Evolutionary conservation across 2,888 invertebrate genomes (phyloP), one percentile per base, ranked within the genome.

Genomic region (Trisateles emortualis): DNA sequence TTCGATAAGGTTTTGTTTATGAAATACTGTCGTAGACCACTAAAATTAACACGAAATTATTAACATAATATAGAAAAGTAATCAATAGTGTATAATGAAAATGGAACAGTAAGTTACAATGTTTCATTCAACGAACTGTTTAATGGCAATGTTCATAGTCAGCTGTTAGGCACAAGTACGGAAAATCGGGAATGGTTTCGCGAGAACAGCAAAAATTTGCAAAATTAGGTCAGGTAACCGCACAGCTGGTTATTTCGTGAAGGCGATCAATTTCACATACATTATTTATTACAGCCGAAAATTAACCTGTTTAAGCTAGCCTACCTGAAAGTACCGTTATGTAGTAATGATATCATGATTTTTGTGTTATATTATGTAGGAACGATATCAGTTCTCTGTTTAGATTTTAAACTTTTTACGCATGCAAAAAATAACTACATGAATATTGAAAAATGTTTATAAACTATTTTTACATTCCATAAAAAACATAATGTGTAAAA

Each of bases 191-290:
- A 45, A 52, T 51, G 44, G 44, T 60, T 59, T 40, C 44, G 48
- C 51, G 41, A 47, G 50, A 59, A 40, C 33, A 52, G 62, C 64
- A 64, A 64, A 69, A 68, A 53, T 63, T 59, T 44, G 5, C 32
- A 38, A 59, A 70, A 63, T 65, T 60, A 19, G 68, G 62, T 68
- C 70, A 70, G 46, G 33, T 53, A 51, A 43, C 41, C 49, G 59
- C 62, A 50, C 53, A 61, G 43, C 50, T 58, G 54, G 58, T 47
- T 53, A 53, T 58, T 64, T 64, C 50, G 43, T 52, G 43, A 54
- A 52, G 50, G 43, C 38, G 43, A 40, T 47, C 59, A 59, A 64
- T 64, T 52, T 42, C 30, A 48, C 13, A 40, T 35, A 35, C 16
- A 41, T 41, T 41, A 41, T 40, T 40, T 26, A 40, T 13, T 17